phyloP scores from a whole-genome alignment of 1,140 invertebrate genomes.

The Drosophila nannoptera region DNA sequence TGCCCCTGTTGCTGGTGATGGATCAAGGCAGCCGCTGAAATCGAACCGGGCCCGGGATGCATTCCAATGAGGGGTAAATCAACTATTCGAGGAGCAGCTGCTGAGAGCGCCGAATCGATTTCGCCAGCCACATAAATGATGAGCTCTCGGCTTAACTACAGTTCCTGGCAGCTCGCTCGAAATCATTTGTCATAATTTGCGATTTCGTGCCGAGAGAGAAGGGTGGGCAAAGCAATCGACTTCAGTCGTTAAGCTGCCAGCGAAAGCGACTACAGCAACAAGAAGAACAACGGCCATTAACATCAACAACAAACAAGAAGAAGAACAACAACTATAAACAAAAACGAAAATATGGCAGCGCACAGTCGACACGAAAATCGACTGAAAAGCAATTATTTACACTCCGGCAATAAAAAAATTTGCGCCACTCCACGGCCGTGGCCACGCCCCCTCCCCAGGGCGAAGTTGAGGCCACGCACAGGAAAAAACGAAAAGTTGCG shows the following conservation, averaged over 20 bases:
- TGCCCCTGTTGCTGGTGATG: slow-evolving; percentile 17
- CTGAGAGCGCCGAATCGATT: neutral
- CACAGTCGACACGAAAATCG: slow-evolving; percentile 67
- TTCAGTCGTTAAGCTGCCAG: slow-evolving; percentile 50
- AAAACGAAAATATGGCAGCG: slow-evolving; percentile 27
- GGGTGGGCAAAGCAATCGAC: slow-evolving; percentile 34
- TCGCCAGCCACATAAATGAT: slow-evolving; percentile 54
- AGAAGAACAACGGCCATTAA: slow-evolving; percentile 30
- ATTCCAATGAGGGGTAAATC: slow-evolving; percentile 16
- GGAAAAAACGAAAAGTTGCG: slow-evolving; percentile 7
- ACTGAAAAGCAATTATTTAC: slow-evolving; percentile 77
- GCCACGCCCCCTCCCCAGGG: neutral
- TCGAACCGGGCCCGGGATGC: slow-evolving; percentile 1
- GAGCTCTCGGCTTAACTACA: slow-evolving; percentile 48
- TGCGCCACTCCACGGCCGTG: slow-evolving; percentile 34
- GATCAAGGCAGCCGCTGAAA: slow-evolving; percentile 12
- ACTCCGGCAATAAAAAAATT: slow-evolving; percentile 71
- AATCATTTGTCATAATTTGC: slow-evolving; percentile 74
- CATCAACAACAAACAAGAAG: slow-evolving; percentile 15
- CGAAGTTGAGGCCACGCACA: neutral
- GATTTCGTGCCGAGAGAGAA: slow-evolving; percentile 13
- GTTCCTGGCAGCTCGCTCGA: slow-evolving; percentile 26
- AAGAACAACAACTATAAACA: slow-evolving; percentile 1
- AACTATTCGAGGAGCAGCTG: neutral
- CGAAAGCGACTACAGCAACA: slow-evolving; percentile 19